phyloP scores from a whole-genome alignment of 1,140 invertebrate genomes.

The Zophobas morio region DNA sequence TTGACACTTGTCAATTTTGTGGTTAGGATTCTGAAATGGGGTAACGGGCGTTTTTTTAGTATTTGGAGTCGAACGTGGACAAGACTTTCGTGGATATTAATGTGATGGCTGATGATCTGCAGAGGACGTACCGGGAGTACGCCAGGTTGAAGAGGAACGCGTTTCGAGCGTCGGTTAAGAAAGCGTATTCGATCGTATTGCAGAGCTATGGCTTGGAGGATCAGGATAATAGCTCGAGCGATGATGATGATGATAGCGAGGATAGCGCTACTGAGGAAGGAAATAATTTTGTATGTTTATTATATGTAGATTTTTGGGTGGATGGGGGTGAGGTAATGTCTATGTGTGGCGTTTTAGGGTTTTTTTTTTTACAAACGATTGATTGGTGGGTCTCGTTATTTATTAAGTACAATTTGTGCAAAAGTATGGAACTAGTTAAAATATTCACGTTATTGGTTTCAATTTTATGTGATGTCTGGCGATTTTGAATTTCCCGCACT shows the following conservation, averaged over 20 bases:
- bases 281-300: slow-evolving; percentile 45
- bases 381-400: no score
- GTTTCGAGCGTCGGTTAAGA: slow-evolving; percentile 70
- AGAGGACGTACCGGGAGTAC: slow-evolving; percentile 74
- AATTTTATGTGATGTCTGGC: no score
- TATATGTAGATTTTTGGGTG: no score
- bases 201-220: slow-evolving; percentile 66
- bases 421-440: no score
- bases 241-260: slow-evolving; percentile 69
- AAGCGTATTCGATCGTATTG: slow-evolving; percentile 71
- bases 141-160: slow-evolving; percentile 71
- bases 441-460: no score
- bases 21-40: no score
- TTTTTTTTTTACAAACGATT: no score
- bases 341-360: no score
- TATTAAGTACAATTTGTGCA: no score
- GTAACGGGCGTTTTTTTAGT: slow-evolving; percentile 64
- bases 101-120: slow-evolving; percentile 73
- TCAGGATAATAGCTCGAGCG: slow-evolving; percentile 50
- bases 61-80: slow-evolving; percentile 71
- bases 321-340: no score
- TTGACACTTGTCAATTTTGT: background rate
- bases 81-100: slow-evolving; percentile 73
- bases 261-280: slow-evolving; percentile 65
- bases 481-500: no score